Conservation (phyloP, 2,888 invertebrate genomes). For the Cosmia trapezina region DNA sequence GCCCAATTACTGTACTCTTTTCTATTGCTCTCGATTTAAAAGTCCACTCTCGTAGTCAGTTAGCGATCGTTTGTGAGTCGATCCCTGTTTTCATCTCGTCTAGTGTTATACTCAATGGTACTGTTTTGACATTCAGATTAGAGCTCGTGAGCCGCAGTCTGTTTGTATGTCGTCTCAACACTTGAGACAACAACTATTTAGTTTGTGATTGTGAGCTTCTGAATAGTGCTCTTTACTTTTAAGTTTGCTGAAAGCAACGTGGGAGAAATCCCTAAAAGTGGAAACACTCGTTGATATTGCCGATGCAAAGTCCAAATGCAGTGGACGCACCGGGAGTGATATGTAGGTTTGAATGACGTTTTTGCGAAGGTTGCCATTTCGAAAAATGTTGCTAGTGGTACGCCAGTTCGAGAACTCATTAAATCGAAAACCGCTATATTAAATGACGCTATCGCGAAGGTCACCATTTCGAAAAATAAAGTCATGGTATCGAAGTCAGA, state of each 20-base stretch:
- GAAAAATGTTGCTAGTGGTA: too few species aligned
- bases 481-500: too few species aligned
- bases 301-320: too few species aligned
- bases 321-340: too few species aligned
- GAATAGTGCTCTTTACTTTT: neutral
- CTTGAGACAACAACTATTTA: constrained; percentile 34
- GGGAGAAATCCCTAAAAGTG: too few species aligned
- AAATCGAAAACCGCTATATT: too few species aligned
- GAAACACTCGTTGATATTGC: too few species aligned
- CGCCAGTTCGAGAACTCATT: too few species aligned
- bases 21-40: constrained; percentile 13
- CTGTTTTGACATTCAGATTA: constrained; percentile 68
- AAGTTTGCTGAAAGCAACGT: neutral
- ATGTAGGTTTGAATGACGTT: too few species aligned
- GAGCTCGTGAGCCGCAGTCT: constrained; percentile 35
- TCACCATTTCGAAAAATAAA: too few species aligned
- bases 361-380: too few species aligned
- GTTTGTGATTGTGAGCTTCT: constrained; percentile 17
- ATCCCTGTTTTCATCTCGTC: constrained; percentile 32
- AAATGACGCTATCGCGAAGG: too few species aligned
- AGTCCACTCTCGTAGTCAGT: constrained; percentile 26
- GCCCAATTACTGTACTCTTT: constrained; percentile 25
- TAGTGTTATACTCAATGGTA: constrained; percentile 48
- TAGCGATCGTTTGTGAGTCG: constrained; percentile 28
- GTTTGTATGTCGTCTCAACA: constrained; percentile 36